Evolutionary conservation across 2,797 vertebrate species (phyloP).

Genomic region (Myotis myotis): DNA sequence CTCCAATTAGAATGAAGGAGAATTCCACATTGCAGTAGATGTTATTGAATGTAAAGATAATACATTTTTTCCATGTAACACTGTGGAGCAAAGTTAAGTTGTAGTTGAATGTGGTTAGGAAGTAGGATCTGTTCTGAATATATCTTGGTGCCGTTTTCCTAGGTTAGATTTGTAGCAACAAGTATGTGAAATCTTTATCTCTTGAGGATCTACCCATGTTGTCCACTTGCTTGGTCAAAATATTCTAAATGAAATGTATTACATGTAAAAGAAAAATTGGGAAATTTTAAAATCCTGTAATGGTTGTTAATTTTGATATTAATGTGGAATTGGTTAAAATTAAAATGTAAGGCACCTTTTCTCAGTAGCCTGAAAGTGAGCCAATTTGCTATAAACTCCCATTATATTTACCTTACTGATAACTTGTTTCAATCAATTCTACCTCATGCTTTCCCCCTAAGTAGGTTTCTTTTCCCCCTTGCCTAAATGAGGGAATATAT

Average conservation of each 20-base stretch:
- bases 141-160: neutral
- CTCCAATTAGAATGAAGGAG: neutral
- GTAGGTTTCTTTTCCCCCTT: neutral
- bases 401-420: neutral
- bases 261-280: neutral
- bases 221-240: neutral
- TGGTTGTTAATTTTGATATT: conserved; percentile 4
- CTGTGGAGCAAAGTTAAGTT: neutral
- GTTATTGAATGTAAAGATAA: neutral
- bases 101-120: neutral
- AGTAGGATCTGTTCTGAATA: neutral
- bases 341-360: neutral
- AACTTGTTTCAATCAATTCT: neutral
- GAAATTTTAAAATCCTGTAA: neutral
- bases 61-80: neutral
- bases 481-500: neutral
- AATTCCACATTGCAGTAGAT: neutral
- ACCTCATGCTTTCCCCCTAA: neutral
- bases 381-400: neutral
- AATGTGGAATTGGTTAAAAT: conserved; percentile 1
- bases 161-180: neutral
- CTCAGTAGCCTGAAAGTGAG: neutral
- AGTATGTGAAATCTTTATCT: neutral
- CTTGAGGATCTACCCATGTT: neutral
- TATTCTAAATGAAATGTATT: neutral